Percentiles rank a stretch among this genome's conserved stretches.
Conservation (phyloP, 2,797 vertebrate species). For the Spinus olivaceus region DNA sequence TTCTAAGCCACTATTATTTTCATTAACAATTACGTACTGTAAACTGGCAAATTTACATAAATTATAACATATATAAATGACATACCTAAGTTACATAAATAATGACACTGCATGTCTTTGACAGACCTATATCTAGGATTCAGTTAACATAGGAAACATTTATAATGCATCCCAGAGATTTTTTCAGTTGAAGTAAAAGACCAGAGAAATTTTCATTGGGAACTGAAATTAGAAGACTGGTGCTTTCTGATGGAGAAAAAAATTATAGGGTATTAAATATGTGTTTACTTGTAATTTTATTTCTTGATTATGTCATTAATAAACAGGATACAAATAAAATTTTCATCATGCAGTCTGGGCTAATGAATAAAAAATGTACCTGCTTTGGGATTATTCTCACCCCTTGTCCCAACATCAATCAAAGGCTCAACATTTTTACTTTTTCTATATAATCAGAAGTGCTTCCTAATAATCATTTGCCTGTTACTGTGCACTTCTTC, state of each 20-base stretch:
- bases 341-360: neutral
- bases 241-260: neutral
- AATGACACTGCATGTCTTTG: neutral
- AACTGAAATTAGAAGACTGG: neutral
- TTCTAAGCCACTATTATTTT: neutral
- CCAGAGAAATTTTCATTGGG: neutral
- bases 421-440: neutral
- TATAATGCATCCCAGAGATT: neutral
- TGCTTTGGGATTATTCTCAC: neutral
- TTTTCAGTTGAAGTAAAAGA: neutral
- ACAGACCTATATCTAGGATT: neutral
- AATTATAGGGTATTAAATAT: neutral
- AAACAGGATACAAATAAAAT: neutral
- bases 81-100: neutral
- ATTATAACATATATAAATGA: neutral
- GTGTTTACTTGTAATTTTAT: neutral
- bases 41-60: neutral
- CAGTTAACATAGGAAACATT: neutral
- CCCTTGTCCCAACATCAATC: neutral
- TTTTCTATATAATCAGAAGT: neutral
- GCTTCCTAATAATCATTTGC: neutral
- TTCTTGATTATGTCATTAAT: neutral
- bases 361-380: neutral
- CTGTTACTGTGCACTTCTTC: neutral
- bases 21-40: neutral